These are phyloP conservation scores for Diaperis boleti DNA, from an alignment of 2,888 invertebrate genomes.

Conservation along the genomic window DNA sequence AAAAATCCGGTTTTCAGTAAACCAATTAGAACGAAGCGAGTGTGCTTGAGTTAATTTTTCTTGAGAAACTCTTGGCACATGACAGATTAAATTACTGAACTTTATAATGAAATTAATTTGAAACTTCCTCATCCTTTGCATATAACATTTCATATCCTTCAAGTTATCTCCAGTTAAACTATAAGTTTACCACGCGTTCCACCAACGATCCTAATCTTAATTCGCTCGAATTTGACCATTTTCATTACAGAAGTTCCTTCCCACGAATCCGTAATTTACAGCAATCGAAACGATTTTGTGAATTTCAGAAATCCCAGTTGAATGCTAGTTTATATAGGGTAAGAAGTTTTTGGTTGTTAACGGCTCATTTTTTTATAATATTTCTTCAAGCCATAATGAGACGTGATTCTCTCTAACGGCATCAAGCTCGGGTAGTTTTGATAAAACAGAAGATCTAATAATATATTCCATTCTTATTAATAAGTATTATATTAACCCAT, in stretches of 20 bases:
- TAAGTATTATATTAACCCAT: no score
- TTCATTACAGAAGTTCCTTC: conserved; percentile 16
- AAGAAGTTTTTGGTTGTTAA: no score
- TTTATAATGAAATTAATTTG: conserved; percentile 64
- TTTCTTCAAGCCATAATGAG: no score
- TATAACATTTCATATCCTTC: conserved; percentile 58
- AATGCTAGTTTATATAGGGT: no score
- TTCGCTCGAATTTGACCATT: conserved; percentile 20
- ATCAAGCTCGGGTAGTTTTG: no score
- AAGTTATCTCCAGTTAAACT: conserved; percentile 46
- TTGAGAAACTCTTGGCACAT: conserved; percentile 61
- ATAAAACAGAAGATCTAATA: no score
- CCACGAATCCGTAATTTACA: conserved; percentile 2
- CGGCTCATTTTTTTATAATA: no score
- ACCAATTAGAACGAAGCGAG: conserved; percentile 10
- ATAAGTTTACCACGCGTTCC: conserved; percentile 19
- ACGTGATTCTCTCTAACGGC: no score
- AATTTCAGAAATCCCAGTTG: no score
- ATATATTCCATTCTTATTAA: no score
- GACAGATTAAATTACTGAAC: conserved; percentile 64
- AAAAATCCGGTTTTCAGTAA: neutral
- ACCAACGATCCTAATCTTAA: conserved; percentile 19
- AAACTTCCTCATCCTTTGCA: conserved; percentile 60
- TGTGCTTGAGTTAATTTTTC: conserved; percentile 50
- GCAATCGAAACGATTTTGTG: neutral